Evolutionary conservation across 2,797 vertebrate species (phyloP), one percentile per base, ranked within the genome.

Genomic region (Spizella passerina): DNA sequence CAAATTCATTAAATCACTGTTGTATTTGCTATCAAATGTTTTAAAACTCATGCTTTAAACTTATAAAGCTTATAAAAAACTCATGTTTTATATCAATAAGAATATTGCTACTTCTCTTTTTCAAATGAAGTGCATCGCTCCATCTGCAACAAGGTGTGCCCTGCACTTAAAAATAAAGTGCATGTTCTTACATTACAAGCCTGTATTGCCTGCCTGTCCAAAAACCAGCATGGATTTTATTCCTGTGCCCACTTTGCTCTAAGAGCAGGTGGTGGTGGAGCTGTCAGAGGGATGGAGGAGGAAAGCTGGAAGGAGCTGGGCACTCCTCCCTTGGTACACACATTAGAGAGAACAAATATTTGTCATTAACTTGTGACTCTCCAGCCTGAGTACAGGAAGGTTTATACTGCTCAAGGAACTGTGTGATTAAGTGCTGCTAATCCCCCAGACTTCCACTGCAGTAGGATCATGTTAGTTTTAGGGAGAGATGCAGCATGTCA

Each of bases 341-440:
- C 53, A 85, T 84, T 92, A 92, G 92, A 82, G 43, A 78, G 86
- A 90, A 80, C 91, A 92, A 96, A 95, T 95, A 95, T 95, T 96
- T 96, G 83, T 89, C 93, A 85, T 90, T 90, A 88, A 46, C 86
- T 95, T 91, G 87, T 93, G 91, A 92, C 76, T 93, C 69, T 93
- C 61, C 70, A 90, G 78, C 43, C 44, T 82, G 68, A 1, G 0
- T 38, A 39, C 1, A 79, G 41, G 38, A 80, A 59, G 77, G 77
- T 64, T 82, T 47, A 44, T 75, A 7, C 53, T 82, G 27, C 53
- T 78, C 57, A 32, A 78, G 85, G 56, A 73, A 39, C 57, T 53
- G 21, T 41, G 49, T 71, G 90, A 95, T 71, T 71, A 90, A 80
- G 71, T 80, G 60, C 81, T 77, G 30, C 78, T 90, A 88, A 95